Conservation (phyloP, 2,797 vertebrate genomes). For the Ciconia nigra region DNA sequence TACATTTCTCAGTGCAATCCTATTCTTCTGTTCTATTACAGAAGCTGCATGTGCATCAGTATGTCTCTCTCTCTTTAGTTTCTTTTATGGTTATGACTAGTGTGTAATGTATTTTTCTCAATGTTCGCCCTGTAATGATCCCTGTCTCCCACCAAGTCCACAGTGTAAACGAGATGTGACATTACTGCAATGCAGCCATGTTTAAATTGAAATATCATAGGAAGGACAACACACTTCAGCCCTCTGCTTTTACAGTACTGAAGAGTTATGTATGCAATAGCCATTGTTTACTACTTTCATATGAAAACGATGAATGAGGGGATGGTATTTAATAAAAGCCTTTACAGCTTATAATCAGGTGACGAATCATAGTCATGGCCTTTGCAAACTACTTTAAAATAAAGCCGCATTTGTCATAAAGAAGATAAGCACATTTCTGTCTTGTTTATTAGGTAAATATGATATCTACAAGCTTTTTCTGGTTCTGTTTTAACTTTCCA, state of each 20-base stretch:
- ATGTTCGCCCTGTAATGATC: slow-evolving; percentile 20
- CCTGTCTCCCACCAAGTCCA: slow-evolving; percentile 51
- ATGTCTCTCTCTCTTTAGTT: slow-evolving; percentile 29
- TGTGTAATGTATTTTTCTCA: slow-evolving; percentile 54
- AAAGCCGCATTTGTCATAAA: not conserved
- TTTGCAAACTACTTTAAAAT: not conserved
- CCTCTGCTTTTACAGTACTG: not conserved
- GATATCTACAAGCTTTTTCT: not conserved
- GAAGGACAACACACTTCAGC: not conserved
- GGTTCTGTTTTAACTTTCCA: not conserved
- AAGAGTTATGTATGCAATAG: not conserved
- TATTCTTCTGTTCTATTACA: not conserved
- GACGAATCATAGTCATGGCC: not conserved
- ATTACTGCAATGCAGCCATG: not conserved
- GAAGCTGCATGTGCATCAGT: not conserved
- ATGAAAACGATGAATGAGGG: not conserved
- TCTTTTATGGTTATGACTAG: slow-evolving; percentile 46
- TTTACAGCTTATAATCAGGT: not conserved
- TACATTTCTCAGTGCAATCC: not conserved
- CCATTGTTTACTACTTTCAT: not conserved
- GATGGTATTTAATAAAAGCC: slow-evolving; percentile 25
- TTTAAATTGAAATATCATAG: slow-evolving; percentile 61
- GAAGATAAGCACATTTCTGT: not conserved
- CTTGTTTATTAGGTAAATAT: not conserved
- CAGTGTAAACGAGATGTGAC: slow-evolving; percentile 53